Base-by-base conservation (phyloP, 1,140 invertebrate genomes). In the Diabrotica undecimpunctata region DNA sequence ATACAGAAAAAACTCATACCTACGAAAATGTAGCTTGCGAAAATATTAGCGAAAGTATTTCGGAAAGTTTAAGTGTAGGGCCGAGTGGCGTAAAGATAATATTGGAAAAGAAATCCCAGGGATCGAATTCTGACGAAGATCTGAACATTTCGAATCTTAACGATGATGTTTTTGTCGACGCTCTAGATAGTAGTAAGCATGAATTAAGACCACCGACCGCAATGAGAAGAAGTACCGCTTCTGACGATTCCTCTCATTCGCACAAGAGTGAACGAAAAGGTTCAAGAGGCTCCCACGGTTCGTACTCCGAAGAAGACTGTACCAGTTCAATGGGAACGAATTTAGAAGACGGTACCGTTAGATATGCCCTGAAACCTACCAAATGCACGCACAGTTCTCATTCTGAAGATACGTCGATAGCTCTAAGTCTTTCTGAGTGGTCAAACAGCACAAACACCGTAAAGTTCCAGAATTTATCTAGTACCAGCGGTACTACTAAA, bases 341-440 rank as follows among this genome's bases (percentile, higher is more conserved):
- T 70, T 79, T 90, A 9, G 78, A 78, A 60, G 89, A 91, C 77
- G 90, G 89, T 13, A 92, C 90, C 0, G 90, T 92, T 0, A 86
- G 89, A 75, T 87, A 90, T 72, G 89, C 87, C 6, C 77, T 90
- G 6, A 88, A 89, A 74, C 88, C 87, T 60, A 89, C 89, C 67
- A 82, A 90, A 84, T 87, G 90, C 79, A 82, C 88, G 59, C 84
- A 90, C 77, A 86, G 90, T 78, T 91, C 90, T 0, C 89, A 91
- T 75, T 91, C 90, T 13, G 91, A 92, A 76, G 90, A 93, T 74
- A 93, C 90, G 1, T 92, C 90, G 0, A 89, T 92, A 76, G 91
- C 90, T 12, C 78, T 92, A 37, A 91, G 90, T 67, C 88, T 91
- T 73, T 92, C 90, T 1, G 91, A 93, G 70, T 93, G 90, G 89